A percentile compares a stretch with the other conserved stretches of the same genome.
These are phyloP conservation scores for Zelostemma sp. DNA, from an alignment of 1,140 invertebrate genomes.

Conservation along the genomic window DNA sequence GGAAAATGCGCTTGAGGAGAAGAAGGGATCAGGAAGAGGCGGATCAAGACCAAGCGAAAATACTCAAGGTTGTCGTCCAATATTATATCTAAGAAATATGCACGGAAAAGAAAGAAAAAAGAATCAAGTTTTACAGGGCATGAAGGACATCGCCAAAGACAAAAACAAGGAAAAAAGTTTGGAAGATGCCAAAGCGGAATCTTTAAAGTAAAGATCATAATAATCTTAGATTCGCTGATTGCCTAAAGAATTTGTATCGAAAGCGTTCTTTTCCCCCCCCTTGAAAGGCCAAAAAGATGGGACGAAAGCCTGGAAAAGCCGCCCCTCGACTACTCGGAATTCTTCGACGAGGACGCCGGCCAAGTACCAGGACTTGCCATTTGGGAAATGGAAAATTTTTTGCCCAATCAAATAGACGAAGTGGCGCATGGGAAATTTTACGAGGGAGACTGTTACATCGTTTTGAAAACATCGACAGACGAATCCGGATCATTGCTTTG, in stretches of 20 bases:
- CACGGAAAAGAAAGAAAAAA: too few species aligned
- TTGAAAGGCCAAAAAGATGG: slow-evolving; percentile 86
- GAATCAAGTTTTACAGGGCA: slow-evolving; percentile 74
- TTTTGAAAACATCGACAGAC: slow-evolving; percentile 92
- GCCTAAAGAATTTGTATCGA: too few species aligned
- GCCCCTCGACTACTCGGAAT: slow-evolving; percentile 97
- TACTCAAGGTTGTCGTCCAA: slow-evolving; percentile 80
- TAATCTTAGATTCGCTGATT: too few species aligned
- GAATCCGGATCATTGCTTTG: slow-evolving; percentile 88
- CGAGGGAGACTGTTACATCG: slow-evolving; percentile 98
- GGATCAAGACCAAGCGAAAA: slow-evolving; percentile 94
- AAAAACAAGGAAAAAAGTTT: slow-evolving; percentile 78
- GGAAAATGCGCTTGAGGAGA: slow-evolving; percentile 89
- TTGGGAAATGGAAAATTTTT: slow-evolving; percentile 99
- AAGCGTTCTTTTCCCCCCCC: not conserved
- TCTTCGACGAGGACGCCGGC: slow-evolving; percentile 98
- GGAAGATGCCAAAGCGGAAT: slow-evolving; percentile 76
- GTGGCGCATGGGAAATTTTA: slow-evolving; percentile 98
- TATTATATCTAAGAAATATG: slow-evolving; percentile 9
- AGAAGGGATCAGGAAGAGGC: slow-evolving; percentile 82
- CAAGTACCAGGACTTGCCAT: slow-evolving; percentile 89
- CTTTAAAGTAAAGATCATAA: slow-evolving; percentile 73
- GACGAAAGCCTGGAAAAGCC: slow-evolving; percentile 96
- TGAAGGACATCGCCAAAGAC: slow-evolving; percentile 97
- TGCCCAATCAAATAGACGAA: slow-evolving; percentile 94